A percentile compares a stretch with the other conserved stretches of the same genome.
Conservation (phyloP, 2,113 vertebrate species). For the Chloropsis cyanopogon region DNA sequence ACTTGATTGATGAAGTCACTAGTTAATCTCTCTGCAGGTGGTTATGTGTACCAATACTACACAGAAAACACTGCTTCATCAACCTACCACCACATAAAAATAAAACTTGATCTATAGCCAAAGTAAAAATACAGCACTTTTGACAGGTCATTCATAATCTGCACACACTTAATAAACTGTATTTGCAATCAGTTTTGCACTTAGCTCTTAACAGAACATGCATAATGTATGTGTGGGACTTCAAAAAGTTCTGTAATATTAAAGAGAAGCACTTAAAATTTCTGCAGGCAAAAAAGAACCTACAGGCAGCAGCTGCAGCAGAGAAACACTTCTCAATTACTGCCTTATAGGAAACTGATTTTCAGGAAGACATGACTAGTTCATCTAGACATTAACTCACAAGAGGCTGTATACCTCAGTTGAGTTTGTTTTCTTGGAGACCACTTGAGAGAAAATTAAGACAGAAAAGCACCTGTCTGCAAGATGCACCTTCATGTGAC, state of each 20-base stretch:
- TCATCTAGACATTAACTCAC: background rate
- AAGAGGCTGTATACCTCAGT: background rate
- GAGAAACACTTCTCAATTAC: background rate
- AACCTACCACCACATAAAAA: background rate
- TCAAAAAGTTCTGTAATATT: background rate
- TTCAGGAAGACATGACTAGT: background rate
- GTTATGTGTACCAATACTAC: background rate
- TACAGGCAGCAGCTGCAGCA: background rate
- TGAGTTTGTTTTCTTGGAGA: background rate
- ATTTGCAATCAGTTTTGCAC: background rate
- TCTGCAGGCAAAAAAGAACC: background rate
- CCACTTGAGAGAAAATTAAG: background rate
- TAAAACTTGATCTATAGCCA: background rate
- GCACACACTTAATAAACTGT: background rate
- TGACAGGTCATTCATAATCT: background rate
- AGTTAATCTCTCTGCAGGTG: background rate
- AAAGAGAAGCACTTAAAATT: background rate
- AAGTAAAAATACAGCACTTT: background rate
- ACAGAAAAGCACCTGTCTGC: background rate
- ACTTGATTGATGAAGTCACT: background rate
- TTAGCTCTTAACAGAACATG: background rate
- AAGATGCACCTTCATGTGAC: background rate
- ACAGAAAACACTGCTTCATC: background rate
- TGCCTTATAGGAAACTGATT: background rate
- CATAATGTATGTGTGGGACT: background rate